Percentiles rank a stretch among this genome's conserved stretches.
Evolutionary conservation across 2,113 vertebrate species (phyloP).

Genomic region (Anseranas semipalmata): DNA sequence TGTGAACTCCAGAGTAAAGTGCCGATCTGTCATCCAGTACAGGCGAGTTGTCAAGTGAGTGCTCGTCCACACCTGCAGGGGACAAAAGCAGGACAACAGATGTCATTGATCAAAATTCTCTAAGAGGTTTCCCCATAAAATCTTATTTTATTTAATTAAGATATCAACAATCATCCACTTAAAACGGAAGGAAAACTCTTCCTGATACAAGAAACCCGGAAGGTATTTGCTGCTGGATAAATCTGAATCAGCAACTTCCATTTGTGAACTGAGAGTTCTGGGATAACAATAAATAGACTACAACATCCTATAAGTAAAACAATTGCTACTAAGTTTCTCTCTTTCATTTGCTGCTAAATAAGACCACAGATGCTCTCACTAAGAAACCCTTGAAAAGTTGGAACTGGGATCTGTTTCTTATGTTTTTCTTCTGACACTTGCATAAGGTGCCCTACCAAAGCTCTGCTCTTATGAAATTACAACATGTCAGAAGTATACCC

Average conservation of each 20-base stretch:
- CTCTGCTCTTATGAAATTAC: not conserved
- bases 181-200: not conserved
- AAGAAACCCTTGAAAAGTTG: not conserved
- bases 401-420: not conserved
- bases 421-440: not conserved
- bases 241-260: not conserved
- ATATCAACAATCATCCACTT: not conserved
- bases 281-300: not conserved
- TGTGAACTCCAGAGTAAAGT: conserved; percentile 92
- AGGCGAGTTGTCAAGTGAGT: conserved; percentile 80
- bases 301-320: not conserved
- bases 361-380: not conserved
- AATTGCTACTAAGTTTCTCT: not conserved
- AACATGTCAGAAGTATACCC: not conserved
- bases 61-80: conserved; percentile 79
- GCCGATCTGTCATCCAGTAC: conserved; percentile 86
- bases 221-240: not conserved
- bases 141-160: not conserved
- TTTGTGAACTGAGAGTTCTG: not conserved
- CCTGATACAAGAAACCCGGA: not conserved
- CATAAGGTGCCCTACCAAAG: not conserved
- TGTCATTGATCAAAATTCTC: not conserved
- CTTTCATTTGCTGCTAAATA: not conserved
- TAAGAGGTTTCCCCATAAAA: not conserved
- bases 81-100: not conserved